Conservation (phyloP, 2,113 vertebrate species). For the Thymallus thymallus region DNA sequence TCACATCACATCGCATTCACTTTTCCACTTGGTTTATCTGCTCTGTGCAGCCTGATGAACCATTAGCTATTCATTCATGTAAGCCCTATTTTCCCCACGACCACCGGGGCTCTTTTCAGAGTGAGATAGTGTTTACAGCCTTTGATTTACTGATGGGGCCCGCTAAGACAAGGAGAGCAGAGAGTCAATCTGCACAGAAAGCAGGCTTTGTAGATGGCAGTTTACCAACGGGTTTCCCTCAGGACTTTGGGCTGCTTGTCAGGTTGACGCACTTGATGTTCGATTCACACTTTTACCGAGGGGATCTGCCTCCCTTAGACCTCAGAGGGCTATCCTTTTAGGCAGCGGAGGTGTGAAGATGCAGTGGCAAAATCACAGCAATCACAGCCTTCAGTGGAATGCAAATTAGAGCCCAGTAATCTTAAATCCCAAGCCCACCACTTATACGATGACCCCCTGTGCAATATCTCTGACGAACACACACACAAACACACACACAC, state of each 20-base stretch:
- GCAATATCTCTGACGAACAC: not conserved
- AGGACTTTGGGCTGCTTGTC: constrained; percentile 36
- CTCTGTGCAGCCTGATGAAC: constrained; percentile 43
- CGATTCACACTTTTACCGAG: not conserved
- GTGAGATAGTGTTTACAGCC: constrained; percentile 50
- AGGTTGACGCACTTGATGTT: not conserved
- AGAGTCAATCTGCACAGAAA: constrained; percentile 59
- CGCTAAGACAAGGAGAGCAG: constrained; percentile 55
- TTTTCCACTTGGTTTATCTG: constrained; percentile 60
- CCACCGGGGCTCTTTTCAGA: constrained; percentile 27
- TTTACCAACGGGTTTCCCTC: constrained; percentile 54
- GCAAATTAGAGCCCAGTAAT: constrained; percentile 14
- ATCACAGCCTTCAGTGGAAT: constrained; percentile 23
- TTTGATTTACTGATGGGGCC: constrained; percentile 62
- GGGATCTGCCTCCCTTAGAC: constrained; percentile 18
- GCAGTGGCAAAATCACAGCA: not conserved
- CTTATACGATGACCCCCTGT: not conserved
- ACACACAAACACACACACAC: not conserved
- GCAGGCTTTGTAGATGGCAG: constrained; percentile 53
- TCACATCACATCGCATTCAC: constrained; percentile 65
- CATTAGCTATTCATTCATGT: constrained; percentile 67
- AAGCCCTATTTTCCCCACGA: constrained; percentile 52
- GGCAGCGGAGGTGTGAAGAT: constrained; percentile 13
- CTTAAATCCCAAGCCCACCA: constrained; percentile 6
- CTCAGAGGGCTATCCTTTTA: constrained; percentile 32